Conservation (phyloP, 1,140 invertebrate species). For the Sycophaga agraensis region DNA sequence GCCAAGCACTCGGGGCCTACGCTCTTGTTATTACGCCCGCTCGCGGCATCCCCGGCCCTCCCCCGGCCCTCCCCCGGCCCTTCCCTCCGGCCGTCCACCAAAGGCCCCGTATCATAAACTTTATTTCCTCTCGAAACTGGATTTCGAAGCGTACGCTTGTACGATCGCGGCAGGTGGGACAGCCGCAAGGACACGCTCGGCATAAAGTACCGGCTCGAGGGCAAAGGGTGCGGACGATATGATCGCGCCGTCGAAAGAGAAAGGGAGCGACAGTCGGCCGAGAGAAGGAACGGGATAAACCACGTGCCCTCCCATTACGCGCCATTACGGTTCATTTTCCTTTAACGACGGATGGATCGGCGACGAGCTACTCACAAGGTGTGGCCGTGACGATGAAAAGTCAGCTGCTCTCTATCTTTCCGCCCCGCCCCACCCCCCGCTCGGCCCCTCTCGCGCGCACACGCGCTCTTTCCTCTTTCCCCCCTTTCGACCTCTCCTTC, state of each 20-base stretch:
- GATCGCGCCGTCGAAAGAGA: not conserved
- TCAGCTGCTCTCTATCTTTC: conserved; percentile 28
- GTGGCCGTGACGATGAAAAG: conserved; percentile 52
- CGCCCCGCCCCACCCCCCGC: not conserved
- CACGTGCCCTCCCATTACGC: conserved; percentile 42
- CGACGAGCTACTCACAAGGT: conserved; percentile 39
- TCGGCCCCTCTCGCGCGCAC: not conserved
- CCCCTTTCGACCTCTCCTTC: not conserved
- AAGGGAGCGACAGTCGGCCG: not conserved
- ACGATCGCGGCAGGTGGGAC: no score
- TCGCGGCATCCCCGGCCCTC: no score
- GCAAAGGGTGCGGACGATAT: not conserved
- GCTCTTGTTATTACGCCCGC: no score
- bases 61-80: no score
- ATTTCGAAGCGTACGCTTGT: not conserved
- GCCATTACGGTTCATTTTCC: conserved; percentile 53
- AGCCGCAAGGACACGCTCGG: not conserved
- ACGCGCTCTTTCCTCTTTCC: no score
- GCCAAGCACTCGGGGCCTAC: no score
- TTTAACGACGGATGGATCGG: conserved; percentile 42
- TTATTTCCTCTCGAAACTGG: no score
- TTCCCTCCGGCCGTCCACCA: no score
- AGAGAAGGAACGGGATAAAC: conserved; percentile 28
- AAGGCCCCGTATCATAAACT: no score
- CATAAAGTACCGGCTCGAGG: conserved; percentile 1